A percentile compares a stretch with the other conserved stretches of the same genome.
Evolutionary conservation across 2,888 invertebrate genomes (phyloP).

Genomic region (Drosophila anomalipes): DNA sequence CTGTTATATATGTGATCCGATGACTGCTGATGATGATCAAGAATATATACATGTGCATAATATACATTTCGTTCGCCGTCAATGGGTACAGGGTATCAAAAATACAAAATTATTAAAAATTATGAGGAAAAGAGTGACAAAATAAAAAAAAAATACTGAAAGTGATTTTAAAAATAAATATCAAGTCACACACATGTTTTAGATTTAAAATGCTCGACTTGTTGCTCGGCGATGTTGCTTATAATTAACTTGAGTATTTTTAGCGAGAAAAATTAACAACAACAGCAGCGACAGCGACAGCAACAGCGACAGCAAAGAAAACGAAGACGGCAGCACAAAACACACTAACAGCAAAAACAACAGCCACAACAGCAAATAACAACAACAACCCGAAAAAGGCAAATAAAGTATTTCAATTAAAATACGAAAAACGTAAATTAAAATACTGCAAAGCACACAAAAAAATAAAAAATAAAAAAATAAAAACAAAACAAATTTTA

Average conservation of each 20-base stretch:
- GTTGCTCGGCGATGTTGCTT: slow-evolving; percentile 53
- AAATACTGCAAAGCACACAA: slow-evolving; percentile 30
- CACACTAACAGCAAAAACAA: slow-evolving; percentile 16
- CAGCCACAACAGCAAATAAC: slow-evolving; percentile 14
- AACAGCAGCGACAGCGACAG: slow-evolving; percentile 21
- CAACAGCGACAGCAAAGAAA: not conserved
- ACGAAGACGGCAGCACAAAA: slow-evolving; percentile 12
- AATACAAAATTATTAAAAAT: slow-evolving; percentile 4
- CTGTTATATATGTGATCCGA: not conserved
- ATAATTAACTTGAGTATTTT: slow-evolving; percentile 80
- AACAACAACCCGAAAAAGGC: slow-evolving; percentile 29
- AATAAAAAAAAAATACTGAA: slow-evolving; percentile 19
- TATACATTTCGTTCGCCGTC: not conserved
- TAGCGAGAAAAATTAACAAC: slow-evolving; percentile 62
- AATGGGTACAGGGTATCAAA: not conserved
- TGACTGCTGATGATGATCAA: not conserved
- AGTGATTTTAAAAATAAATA: slow-evolving; percentile 73
- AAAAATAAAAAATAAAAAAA: slow-evolving; percentile 4
- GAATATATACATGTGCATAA: not conserved
- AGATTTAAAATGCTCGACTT: slow-evolving; percentile 66
- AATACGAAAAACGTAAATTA: slow-evolving; percentile 55
- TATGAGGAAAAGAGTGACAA: slow-evolving; percentile 11
- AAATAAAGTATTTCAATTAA: slow-evolving; percentile 70
- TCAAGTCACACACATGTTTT: slow-evolving; percentile 78
- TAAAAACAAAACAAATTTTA: slow-evolving; percentile 4